Evolutionary conservation across 2,797 vertebrate genomes (phyloP).

Genomic region (Lacerta bilineata): DNA sequence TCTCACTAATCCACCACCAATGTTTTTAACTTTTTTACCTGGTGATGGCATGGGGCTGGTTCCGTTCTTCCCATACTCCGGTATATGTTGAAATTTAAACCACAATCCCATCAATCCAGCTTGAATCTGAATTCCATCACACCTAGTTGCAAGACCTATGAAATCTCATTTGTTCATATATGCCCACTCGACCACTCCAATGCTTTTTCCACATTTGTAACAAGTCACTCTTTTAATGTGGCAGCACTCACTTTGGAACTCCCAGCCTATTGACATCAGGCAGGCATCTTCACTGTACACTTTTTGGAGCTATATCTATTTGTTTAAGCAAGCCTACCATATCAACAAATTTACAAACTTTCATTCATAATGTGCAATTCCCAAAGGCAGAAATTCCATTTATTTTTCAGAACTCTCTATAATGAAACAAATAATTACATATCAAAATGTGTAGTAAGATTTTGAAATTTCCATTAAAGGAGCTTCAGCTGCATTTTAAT

Average conservation of each 20-base stretch:
- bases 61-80: rapidly evolving
- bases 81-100: background rate
- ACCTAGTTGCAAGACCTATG: background rate
- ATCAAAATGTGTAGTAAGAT: background rate
- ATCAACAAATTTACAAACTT: conserved; percentile 38
- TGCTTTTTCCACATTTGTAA: no score
- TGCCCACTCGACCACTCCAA: no score
- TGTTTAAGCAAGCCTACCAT: no score
- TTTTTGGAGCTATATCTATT: no score
- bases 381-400: background rate
- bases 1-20: background rate
- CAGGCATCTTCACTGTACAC: no score
- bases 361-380: background rate
- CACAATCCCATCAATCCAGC: background rate
- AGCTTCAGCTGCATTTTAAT: background rate
- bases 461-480: background rate
- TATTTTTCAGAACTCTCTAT: background rate
- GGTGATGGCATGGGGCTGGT: background rate
- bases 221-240: no score
- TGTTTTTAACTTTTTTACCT: background rate
- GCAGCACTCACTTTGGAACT: no score
- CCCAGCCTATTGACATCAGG: no score
- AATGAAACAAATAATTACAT: background rate
- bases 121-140: background rate
- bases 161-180: no score